Conservation (phyloP, 2,888 invertebrate genomes). For the Lithophane semibrunnea region DNA sequence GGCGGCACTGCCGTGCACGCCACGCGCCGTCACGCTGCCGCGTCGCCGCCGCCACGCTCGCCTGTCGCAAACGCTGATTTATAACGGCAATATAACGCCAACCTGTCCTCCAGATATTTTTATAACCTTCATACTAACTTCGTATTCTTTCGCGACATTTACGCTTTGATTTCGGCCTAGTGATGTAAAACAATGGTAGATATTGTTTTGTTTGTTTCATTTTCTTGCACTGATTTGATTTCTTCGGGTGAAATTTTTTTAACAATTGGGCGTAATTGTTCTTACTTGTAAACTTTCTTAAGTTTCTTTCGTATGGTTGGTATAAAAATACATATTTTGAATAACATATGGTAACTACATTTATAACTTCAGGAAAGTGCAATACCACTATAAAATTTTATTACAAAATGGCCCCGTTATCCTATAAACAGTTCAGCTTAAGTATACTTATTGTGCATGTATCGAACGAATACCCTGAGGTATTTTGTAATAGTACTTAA, state of each 20-base stretch:
- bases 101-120: slow-evolving; percentile 88
- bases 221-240: slow-evolving; percentile 18
- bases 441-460: slow-evolving; percentile 18
- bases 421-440: slow-evolving; percentile 5
- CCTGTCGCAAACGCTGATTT: slow-evolving; percentile 85
- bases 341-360: neutral
- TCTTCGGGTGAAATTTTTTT: neutral
- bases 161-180: slow-evolving; percentile 72
- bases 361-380: neutral
- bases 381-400: slow-evolving; percentile 9
- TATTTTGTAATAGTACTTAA: slow-evolving; percentile 56
- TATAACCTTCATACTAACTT: slow-evolving; percentile 84
- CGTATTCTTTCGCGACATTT: slow-evolving; percentile 77
- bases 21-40: slow-evolving; percentile 72
- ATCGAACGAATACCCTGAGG: slow-evolving; percentile 32
- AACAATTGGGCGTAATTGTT: neutral
- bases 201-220: slow-evolving; percentile 44
- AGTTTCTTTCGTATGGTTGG: neutral
- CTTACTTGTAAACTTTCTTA: neutral
- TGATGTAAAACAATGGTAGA: slow-evolving; percentile 60
- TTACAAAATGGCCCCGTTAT: neutral
- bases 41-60: slow-evolving; percentile 74
- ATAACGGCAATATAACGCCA: slow-evolving; percentile 88
- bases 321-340: neutral
- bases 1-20: slow-evolving; percentile 73